Evolutionary conservation across 2,113 vertebrate genomes (phyloP).

Genomic region (Heliornis fulica): DNA sequence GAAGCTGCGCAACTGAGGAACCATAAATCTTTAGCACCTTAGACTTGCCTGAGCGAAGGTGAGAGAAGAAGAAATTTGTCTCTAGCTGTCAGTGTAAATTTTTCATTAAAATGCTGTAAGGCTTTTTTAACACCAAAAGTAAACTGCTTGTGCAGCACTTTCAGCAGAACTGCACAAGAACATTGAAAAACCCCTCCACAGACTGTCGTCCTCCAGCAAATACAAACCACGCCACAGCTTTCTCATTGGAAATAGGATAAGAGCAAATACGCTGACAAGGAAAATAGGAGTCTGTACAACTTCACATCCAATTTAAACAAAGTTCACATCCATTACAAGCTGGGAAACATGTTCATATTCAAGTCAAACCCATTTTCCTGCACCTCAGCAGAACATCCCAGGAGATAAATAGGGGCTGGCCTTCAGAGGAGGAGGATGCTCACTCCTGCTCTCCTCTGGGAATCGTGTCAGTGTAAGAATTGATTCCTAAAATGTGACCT

Average conservation of each 20-base stretch:
- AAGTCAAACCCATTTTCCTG: neutral
- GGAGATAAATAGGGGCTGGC: neutral
- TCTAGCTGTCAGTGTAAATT: conserved; percentile 32
- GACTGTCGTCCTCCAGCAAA: conserved; percentile 20
- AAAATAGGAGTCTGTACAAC: neutral
- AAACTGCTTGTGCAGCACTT: conserved; percentile 48
- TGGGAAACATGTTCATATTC: neutral
- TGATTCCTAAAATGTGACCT: neutral
- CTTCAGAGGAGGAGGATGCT: neutral
- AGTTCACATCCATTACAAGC: conserved; percentile 33
- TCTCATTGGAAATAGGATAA: conserved; percentile 44
- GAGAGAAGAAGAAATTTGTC: conserved; percentile 43
- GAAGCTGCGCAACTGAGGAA: neutral
- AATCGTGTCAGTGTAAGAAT: neutral
- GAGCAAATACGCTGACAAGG: conserved; percentile 43
- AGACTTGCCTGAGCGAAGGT: neutral
- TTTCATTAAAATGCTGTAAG: conserved; percentile 40
- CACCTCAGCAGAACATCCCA: conserved; percentile 5
- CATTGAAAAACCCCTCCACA: neutral
- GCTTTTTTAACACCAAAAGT: conserved; percentile 20
- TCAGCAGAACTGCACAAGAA: neutral
- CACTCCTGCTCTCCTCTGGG: neutral
- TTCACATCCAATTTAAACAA: conserved; percentile 47
- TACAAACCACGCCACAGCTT: neutral
- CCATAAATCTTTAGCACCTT: conserved; percentile 26